Evolutionary conservation across 2,888 invertebrate genomes (phyloP).

Genomic region (Meiosimyza decipiens): DNA sequence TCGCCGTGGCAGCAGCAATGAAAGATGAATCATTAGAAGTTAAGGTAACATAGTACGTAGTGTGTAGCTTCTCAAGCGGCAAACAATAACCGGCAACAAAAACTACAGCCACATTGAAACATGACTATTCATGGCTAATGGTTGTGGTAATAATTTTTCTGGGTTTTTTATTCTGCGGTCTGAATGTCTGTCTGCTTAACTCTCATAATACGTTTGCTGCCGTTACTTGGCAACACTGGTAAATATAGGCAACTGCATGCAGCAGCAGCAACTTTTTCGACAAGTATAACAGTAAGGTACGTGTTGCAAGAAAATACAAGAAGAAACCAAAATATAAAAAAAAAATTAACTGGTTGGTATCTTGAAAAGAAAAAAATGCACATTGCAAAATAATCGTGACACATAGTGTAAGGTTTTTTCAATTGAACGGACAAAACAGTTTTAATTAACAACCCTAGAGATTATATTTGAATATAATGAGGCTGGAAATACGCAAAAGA

Average conservation of each 20-base stretch:
- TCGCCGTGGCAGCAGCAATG: background rate
- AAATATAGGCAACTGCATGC: slow-evolving; percentile 14
- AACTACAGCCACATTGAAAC: slow-evolving; percentile 23
- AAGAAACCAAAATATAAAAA: no score
- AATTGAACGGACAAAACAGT: no score
- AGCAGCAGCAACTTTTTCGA: background rate
- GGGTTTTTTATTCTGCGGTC: slow-evolving; percentile 4
- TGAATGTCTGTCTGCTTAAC: background rate
- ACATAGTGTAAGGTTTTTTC: no score
- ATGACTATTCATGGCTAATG: slow-evolving; percentile 37
- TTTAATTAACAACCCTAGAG: no score
- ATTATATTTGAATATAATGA: no score
- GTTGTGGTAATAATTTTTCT: slow-evolving; percentile 32
- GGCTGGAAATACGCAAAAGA: no score
- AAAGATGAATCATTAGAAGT: slow-evolving; percentile 27
- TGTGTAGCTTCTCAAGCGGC: slow-evolving; percentile 23
- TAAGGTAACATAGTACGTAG: slow-evolving; percentile 6
- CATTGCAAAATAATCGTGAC: no score
- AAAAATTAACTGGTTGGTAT: no score
- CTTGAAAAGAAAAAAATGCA: no score
- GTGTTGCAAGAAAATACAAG: no score
- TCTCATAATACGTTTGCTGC: slow-evolving; percentile 8
- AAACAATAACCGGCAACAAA: slow-evolving; percentile 16
- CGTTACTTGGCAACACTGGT: slow-evolving; percentile 29
- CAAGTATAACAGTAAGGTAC: no score